A percentile compares a stretch with the other conserved stretches of the same genome.
Conservation (phyloP, 92 coral and sea anemone genomes). For the Siderastrea siderea region DNA sequence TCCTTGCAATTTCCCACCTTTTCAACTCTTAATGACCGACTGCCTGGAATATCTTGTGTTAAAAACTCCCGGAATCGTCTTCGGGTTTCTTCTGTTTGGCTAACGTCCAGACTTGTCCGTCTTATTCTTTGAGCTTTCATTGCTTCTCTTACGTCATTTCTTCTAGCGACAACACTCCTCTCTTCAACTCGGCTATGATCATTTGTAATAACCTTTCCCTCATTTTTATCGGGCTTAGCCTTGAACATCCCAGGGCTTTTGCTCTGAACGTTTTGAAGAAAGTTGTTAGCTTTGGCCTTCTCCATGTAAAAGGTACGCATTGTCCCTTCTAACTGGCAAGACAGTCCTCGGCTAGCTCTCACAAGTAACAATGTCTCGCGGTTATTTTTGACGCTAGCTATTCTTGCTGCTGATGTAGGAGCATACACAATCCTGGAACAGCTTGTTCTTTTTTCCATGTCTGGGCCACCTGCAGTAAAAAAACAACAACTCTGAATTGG, state of each 20-base stretch:
- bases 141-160: not conserved
- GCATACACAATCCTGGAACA: slow-evolving; percentile 6
- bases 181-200: not conserved
- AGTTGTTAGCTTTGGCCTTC: slow-evolving; percentile 10
- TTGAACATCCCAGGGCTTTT: not conserved
- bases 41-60: slow-evolving; percentile 5
- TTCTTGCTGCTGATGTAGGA: slow-evolving; percentile 18
- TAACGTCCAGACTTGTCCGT: slow-evolving; percentile 12
- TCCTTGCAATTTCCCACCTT: not conserved
- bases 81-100: slow-evolving; percentile 14
- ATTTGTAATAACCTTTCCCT: too few relatives aligned
- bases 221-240: not conserved
- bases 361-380: slow-evolving; percentile 30
- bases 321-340: not conserved
- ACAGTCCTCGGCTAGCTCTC: not conserved
- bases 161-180: not conserved
- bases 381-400: slow-evolving; percentile 30
- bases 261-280: slow-evolving; percentile 9
- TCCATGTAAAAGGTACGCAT: slow-evolving; percentile 11
- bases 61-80: slow-evolving; percentile 33
- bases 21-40: not conserved
- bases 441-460: slow-evolving; percentile 23
- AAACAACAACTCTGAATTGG: not conserved
- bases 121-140: slow-evolving; percentile 4
- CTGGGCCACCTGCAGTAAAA: not conserved